Evolutionary conservation across 2,113 vertebrate genomes (phyloP).

Genomic region (Grus americana): DNA sequence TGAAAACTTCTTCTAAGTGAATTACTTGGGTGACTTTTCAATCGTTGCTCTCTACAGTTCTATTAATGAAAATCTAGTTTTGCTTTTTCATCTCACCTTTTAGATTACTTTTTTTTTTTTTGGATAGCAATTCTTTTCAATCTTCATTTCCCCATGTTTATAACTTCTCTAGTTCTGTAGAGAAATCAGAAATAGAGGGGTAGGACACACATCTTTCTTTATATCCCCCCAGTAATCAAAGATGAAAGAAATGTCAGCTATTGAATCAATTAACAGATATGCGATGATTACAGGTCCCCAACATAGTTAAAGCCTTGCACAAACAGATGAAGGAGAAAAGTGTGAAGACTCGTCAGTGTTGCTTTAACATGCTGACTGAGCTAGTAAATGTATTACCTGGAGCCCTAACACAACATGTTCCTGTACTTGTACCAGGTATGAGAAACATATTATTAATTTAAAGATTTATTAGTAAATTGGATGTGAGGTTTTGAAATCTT

Average conservation of each 20-base stretch:
- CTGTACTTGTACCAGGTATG: slow-evolving; percentile 95
- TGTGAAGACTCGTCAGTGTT: slow-evolving; percentile 97
- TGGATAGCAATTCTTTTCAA: neutral
- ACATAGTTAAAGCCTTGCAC: slow-evolving; percentile 97
- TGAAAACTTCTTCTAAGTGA: neutral
- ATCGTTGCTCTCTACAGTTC: neutral
- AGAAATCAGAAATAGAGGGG: neutral
- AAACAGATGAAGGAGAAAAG: slow-evolving; percentile 99
- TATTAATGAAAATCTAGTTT: neutral
- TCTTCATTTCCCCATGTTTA: neutral
- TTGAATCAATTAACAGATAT: slow-evolving; percentile 42
- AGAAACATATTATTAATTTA: neutral
- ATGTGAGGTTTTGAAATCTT: neutral
- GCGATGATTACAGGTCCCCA: slow-evolving; percentile 87
- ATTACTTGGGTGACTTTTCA: neutral
- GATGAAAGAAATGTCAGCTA: neutral
- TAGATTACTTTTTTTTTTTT: neutral
- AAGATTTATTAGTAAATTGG: neutral
- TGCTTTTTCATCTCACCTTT: neutral
- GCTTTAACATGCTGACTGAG: slow-evolving; percentile 99
- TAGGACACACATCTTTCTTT: neutral
- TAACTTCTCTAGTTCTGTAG: neutral
- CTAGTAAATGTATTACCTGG: slow-evolving; percentile 96
- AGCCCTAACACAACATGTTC: slow-evolving; percentile 92
- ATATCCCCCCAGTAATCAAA: neutral